phyloP scores from a whole-genome alignment of 2,888 invertebrate species.

The Ganaspis brasiliensis region DNA sequence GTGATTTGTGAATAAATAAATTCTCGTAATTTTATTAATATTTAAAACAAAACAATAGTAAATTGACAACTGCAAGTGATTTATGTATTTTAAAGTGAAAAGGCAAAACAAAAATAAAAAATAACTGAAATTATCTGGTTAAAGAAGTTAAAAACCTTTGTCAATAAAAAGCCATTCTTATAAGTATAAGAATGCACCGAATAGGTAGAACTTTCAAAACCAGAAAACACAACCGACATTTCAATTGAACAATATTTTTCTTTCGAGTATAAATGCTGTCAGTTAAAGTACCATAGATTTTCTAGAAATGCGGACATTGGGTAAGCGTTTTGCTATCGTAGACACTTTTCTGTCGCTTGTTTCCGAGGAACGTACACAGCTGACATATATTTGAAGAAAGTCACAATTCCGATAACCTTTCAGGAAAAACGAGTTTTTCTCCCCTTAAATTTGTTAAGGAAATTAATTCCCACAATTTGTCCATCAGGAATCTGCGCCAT shows the following conservation, averaged over 20 bases:
- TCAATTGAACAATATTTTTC: constrained; percentile 34
- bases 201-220: background rate
- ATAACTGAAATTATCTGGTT: too few species aligned
- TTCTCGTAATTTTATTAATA: too few species aligned
- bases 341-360: constrained; percentile 26
- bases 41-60: too few species aligned
- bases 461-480: too few species aligned
- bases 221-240: constrained; percentile 28
- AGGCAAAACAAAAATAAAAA: too few species aligned
- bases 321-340: constrained; percentile 33
- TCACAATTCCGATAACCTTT: constrained; percentile 6
- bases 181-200: background rate
- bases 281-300: constrained; percentile 19
- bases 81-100: too few species aligned
- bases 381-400: constrained; percentile 15
- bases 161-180: too few species aligned
- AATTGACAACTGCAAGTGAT: too few species aligned
- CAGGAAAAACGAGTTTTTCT: constrained; percentile 7
- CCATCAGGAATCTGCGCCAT: too few species aligned
- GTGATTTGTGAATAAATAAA: constrained; percentile 17
- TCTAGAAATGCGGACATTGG: constrained; percentile 20
- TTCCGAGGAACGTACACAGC: constrained; percentile 11
- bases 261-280: constrained; percentile 19
- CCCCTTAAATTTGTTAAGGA: too few species aligned
- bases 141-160: too few species aligned